These are phyloP conservation scores for Tapera naevia DNA, from an alignment of 2,797 vertebrate genomes.

Conservation along the genomic window DNA sequence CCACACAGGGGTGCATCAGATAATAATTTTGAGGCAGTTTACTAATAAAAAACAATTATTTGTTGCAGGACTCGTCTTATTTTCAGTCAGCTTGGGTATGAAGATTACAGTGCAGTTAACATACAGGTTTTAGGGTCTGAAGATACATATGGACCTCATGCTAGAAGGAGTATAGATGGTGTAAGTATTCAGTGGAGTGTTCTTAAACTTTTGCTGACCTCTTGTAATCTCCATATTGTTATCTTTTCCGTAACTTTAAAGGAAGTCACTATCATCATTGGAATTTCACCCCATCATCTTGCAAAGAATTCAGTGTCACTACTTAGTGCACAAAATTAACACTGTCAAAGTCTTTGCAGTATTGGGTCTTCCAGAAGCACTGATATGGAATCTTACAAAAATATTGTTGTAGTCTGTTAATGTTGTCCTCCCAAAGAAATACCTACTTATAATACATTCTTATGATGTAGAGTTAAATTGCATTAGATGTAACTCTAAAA, in stretches of 20 bases:
- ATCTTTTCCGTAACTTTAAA: constrained; percentile 41
- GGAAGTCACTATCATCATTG: constrained; percentile 37
- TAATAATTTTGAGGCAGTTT: not conserved
- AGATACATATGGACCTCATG: constrained; percentile 84
- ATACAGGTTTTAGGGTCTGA: constrained; percentile 87
- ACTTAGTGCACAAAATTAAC: not conserved
- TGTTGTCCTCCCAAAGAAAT: not conserved
- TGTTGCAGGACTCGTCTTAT: constrained; percentile 80
- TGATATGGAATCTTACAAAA: not conserved
- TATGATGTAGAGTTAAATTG: not conserved
- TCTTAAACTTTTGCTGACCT: constrained; percentile 52
- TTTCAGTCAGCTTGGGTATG: constrained; percentile 81
- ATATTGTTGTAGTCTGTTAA: not conserved
- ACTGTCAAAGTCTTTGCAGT: not conserved
- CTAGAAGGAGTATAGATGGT: constrained; percentile 65
- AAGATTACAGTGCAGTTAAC: constrained; percentile 85
- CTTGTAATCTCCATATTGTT: constrained; percentile 43
- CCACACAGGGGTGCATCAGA: not conserved
- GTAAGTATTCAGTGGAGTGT: constrained; percentile 69
- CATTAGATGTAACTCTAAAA: not conserved
- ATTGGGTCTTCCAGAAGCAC: not conserved
- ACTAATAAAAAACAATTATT: constrained; percentile 40
- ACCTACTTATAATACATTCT: not conserved
- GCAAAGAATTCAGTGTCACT: not conserved
- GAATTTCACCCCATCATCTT: constrained; percentile 36